These are phyloP conservation scores for Numenius arquata DNA, from an alignment of 2,113 vertebrate genomes.

Conservation along the genomic window DNA sequence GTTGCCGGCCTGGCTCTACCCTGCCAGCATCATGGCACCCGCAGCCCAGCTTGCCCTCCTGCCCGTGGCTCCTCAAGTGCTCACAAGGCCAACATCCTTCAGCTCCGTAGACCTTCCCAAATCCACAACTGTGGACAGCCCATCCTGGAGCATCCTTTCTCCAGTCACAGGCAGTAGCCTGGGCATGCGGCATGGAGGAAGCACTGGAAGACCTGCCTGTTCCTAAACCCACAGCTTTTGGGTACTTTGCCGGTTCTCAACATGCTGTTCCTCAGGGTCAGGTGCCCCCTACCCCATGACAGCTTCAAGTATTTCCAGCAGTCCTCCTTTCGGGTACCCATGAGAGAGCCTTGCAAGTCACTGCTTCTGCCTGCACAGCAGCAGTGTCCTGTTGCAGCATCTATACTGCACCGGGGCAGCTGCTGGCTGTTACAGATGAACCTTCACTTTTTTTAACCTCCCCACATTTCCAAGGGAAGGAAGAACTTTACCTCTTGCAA, in stretches of 20 bases:
- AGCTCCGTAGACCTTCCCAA: neutral
- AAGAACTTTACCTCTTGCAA: neutral
- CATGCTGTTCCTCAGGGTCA: neutral
- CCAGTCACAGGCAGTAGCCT: neutral
- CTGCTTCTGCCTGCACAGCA: neutral
- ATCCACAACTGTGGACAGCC: neutral
- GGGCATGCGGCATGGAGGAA: rapidly evolving
- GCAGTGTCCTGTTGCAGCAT: neutral
- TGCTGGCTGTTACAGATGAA: neutral
- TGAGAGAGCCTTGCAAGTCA: neutral
- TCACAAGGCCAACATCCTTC: neutral
- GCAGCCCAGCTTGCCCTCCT: neutral
- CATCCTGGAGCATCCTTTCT: neutral
- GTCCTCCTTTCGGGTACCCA: neutral
- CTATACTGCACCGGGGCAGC: neutral
- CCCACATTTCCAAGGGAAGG: neutral
- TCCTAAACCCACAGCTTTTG: neutral
- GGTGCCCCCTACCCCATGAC: neutral
- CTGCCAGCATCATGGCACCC: neutral
- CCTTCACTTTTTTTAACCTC: neutral
- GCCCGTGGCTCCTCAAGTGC: neutral
- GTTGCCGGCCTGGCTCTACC: neutral
- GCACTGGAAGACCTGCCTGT: neutral
- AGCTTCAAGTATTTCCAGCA: neutral
- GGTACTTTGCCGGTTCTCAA: neutral